Conservation (phyloP, 2,113 vertebrate genomes). For the Aplodontia rufa region DNA sequence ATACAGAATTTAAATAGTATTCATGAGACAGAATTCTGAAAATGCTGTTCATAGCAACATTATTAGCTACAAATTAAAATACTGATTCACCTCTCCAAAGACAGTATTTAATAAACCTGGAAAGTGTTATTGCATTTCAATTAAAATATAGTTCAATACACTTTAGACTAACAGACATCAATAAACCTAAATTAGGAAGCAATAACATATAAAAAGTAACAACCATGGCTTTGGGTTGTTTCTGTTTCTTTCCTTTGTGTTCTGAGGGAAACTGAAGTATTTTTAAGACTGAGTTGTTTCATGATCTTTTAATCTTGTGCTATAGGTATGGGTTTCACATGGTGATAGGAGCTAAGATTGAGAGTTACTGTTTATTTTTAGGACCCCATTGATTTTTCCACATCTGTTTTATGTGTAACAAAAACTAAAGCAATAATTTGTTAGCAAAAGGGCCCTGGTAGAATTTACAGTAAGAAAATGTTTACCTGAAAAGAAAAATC, state of each 20-base stretch:
- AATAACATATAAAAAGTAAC: not conserved
- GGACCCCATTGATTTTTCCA: not conserved
- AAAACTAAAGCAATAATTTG: slow-evolving; percentile 11
- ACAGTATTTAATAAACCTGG: not conserved
- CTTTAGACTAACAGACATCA: not conserved
- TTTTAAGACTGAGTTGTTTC: not conserved
- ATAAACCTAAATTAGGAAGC: not conserved
- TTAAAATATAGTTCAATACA: not conserved
- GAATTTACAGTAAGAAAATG: slow-evolving; percentile 11
- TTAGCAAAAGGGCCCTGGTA: not conserved
- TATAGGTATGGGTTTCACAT: not conserved
- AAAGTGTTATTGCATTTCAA: not conserved
- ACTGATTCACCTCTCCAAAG: not conserved
- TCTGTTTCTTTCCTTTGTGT: not conserved
- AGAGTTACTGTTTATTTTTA: slow-evolving; percentile 44
- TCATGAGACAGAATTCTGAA: not conserved
- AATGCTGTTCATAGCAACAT: not conserved
- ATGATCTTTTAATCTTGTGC: slow-evolving; percentile 33
- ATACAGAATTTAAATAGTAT: not conserved
- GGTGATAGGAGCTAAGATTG: not conserved
- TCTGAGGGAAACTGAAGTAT: not conserved
- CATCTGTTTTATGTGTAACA: slow-evolving; percentile 17
- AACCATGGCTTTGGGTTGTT: not conserved
- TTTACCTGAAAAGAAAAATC: not conserved
- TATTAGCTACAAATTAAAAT: not conserved